Conservation (phyloP, 2,888 invertebrate species). For the Stenodema calcarata region DNA sequence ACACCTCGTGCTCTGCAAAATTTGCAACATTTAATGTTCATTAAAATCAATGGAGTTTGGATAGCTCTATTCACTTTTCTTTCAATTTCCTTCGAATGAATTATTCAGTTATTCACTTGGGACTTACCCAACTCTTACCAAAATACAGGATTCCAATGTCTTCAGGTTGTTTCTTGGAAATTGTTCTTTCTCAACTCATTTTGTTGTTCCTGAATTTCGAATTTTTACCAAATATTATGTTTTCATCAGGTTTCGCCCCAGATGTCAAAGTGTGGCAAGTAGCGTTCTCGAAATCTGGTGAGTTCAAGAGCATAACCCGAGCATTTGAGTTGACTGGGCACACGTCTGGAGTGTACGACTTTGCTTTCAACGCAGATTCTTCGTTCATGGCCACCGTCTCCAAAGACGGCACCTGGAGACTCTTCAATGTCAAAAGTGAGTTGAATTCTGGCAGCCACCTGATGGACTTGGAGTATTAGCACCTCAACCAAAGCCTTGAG, state of each 20-base stretch:
- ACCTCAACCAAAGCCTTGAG: no score
- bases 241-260: conserved; percentile 68
- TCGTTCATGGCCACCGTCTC: conserved; percentile 83
- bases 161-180: not conserved
- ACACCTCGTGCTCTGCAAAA: no score
- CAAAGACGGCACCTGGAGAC: conserved; percentile 86
- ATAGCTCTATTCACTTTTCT: no score
- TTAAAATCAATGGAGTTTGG: no score
- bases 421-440: conserved; percentile 82
- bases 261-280: conserved; percentile 85
- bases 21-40: no score
- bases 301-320: conserved; percentile 75
- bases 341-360: conserved; percentile 78
- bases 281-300: conserved; percentile 73
- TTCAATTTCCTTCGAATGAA: no score
- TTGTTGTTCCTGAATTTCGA: not conserved
- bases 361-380: conserved; percentile 82
- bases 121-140: no score
- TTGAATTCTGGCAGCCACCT: no score
- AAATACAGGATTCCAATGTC: not conserved
- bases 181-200: no score
- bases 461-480: no score
- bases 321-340: conserved; percentile 85
- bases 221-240: not conserved
- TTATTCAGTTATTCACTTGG: no score